A percentile compares a stretch with the other conserved stretches of the same genome.
Conservation (phyloP, 2,797 vertebrate species). For the Heterohyrax brucei region DNA sequence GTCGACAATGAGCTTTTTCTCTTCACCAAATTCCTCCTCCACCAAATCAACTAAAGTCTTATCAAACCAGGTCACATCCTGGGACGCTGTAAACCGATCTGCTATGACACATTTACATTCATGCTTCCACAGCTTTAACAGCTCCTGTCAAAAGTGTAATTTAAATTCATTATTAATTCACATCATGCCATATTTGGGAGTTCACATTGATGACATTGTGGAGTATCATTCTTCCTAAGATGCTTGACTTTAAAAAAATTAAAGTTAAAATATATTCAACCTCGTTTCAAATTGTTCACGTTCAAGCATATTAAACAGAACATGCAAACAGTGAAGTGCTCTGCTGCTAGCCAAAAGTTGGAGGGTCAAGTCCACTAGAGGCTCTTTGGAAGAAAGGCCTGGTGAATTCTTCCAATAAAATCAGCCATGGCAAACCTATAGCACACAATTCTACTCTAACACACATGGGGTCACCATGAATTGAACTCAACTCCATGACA, state of each 20-base stretch:
- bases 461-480: not conserved
- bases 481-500: not conserved
- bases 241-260: not conserved
- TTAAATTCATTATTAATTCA: not conserved
- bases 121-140: conserved; percentile 97
- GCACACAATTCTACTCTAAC: too few species aligned
- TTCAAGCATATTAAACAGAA: conserved; percentile 16
- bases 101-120: conserved; percentile 98
- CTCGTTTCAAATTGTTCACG: conserved; percentile 19
- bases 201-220: not conserved
- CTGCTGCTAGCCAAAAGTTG: not conserved
- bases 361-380: not conserved
- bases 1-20: conserved; percentile 89
- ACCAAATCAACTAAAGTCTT: conserved; percentile 91
- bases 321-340: not conserved
- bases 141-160: conserved; percentile 88
- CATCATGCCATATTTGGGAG: not conserved
- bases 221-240: conserved; percentile 10
- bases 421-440: not conserved
- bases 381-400: not conserved
- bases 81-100: conserved; percentile 95
- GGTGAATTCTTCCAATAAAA: not conserved
- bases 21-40: conserved; percentile 91
- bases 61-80: conserved; percentile 96
- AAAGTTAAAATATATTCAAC: not conserved